Percentiles rank a stretch among this genome's conserved stretches.
phyloP scores from a whole-genome alignment of 2,113 vertebrate species.

The Sula dactylatra region DNA sequence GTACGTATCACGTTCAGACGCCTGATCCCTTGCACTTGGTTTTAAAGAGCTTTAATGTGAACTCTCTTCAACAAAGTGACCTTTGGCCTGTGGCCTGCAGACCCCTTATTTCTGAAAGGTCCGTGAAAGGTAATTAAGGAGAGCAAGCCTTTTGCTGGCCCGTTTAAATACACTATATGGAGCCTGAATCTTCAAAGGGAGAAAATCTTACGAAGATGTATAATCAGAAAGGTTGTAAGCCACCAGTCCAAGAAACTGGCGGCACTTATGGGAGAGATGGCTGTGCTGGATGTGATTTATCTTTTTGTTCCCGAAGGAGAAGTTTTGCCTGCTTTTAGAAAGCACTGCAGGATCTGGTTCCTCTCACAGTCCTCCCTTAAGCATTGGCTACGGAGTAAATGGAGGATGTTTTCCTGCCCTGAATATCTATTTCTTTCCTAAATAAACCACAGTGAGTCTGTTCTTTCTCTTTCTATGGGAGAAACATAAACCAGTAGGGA shows the following conservation, averaged over 20 bases:
- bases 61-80: neutral
- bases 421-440: conserved; percentile 15
- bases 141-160: neutral
- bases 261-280: neutral
- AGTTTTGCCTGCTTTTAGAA: neutral
- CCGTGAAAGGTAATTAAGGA: neutral
- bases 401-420: conserved; percentile 24
- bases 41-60: neutral
- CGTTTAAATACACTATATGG: neutral
- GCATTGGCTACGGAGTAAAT: neutral
- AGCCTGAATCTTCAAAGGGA: neutral
- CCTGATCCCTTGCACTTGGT: neutral
- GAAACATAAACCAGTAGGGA: neutral
- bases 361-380: neutral
- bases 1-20: neutral
- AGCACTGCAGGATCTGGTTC: neutral
- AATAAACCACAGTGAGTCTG: conserved; percentile 18
- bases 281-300: neutral
- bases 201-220: neutral
- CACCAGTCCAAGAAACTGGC: neutral
- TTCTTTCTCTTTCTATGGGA: neutral
- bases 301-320: neutral
- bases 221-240: neutral
- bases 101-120: neutral
- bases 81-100: neutral